Conservation (phyloP, 2,797 vertebrate genomes). For the Eurystomus glaucurus region DNA sequence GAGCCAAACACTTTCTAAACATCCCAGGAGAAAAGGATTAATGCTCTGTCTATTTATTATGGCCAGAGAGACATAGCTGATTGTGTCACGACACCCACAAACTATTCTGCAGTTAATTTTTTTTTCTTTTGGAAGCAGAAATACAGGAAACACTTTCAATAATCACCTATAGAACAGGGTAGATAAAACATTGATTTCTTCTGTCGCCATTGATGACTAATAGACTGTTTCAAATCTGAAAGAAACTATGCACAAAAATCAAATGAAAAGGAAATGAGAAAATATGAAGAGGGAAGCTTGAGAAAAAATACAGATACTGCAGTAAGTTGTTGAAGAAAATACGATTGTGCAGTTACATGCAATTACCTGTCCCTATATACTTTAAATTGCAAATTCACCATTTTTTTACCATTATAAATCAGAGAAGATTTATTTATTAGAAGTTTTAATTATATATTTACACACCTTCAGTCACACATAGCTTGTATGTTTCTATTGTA, state of each 20-base stretch:
- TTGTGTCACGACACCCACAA: not conserved
- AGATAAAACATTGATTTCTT: conserved; percentile 1
- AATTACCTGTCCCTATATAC: not conserved
- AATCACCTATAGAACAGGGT: not conserved
- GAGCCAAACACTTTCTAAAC: not conserved
- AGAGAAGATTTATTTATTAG: not conserved
- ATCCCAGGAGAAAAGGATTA: not conserved
- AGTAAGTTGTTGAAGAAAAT: not conserved
- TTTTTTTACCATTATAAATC: conserved; percentile 2
- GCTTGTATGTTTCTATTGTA: conserved; percentile 19
- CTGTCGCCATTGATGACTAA: not conserved
- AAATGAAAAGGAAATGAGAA: conserved; percentile 16
- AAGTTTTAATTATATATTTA: conserved; percentile 30
- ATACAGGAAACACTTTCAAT: not conserved
- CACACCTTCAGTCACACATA: conserved; percentile 8
- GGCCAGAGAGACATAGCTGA: not conserved
- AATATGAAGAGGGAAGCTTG: not conserved
- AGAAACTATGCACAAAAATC: conserved; percentile 9
- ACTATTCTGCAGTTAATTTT: not conserved
- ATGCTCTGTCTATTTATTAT: not conserved
- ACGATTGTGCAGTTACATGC: not conserved
- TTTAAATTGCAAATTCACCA: not conserved
- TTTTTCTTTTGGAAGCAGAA: not conserved
- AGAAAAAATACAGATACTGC: not conserved
- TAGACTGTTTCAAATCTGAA: not conserved